A percentile compares a stretch with the other conserved stretches of the same genome.
Conservation (phyloP, 2,797 vertebrate genomes). For the Eremophila alpestris region DNA sequence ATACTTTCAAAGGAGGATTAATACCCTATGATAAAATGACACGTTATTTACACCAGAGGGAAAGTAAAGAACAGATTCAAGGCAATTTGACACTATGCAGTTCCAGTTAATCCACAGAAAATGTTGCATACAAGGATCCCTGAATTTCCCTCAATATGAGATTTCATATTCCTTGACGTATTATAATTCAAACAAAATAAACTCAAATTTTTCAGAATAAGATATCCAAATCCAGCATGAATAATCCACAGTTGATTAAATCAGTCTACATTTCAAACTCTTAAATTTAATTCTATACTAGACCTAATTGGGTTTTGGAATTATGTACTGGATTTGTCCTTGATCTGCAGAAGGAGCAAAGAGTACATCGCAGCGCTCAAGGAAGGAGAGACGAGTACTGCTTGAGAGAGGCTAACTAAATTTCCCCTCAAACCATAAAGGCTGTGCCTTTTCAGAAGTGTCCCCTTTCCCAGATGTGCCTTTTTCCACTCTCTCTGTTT, state of each 20-base stretch:
- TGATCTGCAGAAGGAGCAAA: not conserved
- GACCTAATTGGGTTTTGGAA: not conserved
- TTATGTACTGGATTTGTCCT: not conserved
- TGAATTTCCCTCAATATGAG: not conserved
- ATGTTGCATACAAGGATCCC: not conserved
- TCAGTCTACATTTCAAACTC: not conserved
- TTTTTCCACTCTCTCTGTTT: not conserved
- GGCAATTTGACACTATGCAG: not conserved
- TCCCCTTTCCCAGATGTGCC: not conserved
- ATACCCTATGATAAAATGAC: not conserved
- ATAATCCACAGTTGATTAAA: not conserved
- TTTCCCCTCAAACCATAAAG: not conserved
- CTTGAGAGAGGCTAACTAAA: not conserved
- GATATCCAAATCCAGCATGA: not conserved
- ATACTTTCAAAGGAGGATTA: slow-evolving; percentile 34
- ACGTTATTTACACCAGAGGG: not conserved
- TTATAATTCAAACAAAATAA: not conserved
- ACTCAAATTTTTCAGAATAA: not conserved
- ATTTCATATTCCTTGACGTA: not conserved
- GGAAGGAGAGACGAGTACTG: not conserved
- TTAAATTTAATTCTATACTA: not conserved
- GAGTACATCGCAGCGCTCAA: not conserved
- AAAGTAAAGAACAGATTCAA: not conserved
- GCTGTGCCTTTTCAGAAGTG: not conserved
- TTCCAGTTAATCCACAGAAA: not conserved